A percentile compares a stretch with the other conserved stretches of the same genome.
phyloP scores from a whole-genome alignment of 2,797 vertebrate genomes.

The Anguilla pacifica region DNA sequence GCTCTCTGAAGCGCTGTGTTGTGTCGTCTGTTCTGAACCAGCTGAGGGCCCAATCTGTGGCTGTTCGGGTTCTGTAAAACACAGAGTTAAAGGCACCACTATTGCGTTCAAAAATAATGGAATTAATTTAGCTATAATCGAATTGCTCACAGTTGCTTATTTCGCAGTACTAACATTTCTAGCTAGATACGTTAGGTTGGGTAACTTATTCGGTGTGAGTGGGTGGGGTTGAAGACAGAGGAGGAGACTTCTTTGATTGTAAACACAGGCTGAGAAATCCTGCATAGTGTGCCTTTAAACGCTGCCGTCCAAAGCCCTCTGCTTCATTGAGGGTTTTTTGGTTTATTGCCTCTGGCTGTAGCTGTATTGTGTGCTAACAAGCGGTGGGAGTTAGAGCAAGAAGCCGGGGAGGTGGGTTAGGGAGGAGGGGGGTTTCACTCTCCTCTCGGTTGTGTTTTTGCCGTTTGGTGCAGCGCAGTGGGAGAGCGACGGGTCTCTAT shows the following conservation, averaged over 20 bases:
- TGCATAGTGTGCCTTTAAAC: neutral
- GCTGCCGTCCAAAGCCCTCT: neutral
- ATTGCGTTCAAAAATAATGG: no score
- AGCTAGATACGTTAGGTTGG: no score
- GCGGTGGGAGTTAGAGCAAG: neutral
- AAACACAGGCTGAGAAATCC: no score
- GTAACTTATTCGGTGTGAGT: no score
- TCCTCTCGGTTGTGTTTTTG: neutral
- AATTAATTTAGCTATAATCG: no score
- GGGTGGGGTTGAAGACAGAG: no score
- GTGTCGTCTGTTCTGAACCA: neutral
- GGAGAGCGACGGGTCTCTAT: neutral
- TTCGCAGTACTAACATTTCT: no score
- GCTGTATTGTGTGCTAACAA: constrained; percentile 6
- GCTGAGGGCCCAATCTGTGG: neutral
- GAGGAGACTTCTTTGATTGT: no score
- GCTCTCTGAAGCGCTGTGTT: neutral
- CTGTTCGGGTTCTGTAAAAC: neutral
- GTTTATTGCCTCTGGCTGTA: neutral
- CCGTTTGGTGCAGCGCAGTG: neutral
- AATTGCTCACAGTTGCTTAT: no score
- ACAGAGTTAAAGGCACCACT: neutral
- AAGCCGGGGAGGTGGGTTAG: neutral
- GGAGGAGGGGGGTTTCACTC: neutral
- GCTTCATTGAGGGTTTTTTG: neutral